Percentiles rank a stretch among this genome's conserved stretches.
These are phyloP conservation scores for Phalacrocorax carbo DNA, from an alignment of 2,113 vertebrate species.

Conservation along the genomic window DNA sequence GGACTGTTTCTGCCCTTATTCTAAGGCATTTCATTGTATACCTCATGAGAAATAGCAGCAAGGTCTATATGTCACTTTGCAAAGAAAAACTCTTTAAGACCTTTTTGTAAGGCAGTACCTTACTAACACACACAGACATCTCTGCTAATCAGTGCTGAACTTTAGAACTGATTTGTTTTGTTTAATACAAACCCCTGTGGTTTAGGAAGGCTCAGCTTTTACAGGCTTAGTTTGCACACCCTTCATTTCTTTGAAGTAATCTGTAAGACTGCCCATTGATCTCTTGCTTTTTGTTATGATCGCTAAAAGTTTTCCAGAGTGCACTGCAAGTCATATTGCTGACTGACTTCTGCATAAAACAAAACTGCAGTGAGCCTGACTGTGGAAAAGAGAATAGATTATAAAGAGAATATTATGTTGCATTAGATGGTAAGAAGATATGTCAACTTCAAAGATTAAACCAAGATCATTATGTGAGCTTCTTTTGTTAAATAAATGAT, in stretches of 20 bases:
- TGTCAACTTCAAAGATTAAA: conserved; percentile 44
- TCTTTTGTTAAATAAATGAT: conserved; percentile 65
- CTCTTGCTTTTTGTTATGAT: not conserved
- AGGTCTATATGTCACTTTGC: not conserved
- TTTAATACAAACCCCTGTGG: not conserved
- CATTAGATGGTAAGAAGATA: conserved; percentile 11
- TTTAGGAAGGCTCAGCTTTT: not conserved
- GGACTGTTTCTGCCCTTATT: not conserved
- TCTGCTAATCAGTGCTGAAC: conserved; percentile 7
- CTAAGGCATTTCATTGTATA: not conserved
- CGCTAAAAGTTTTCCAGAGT: not conserved
- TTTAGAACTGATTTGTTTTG: not conserved
- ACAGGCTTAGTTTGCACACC: not conserved
- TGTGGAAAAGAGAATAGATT: conserved; percentile 41
- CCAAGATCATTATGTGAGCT: conserved; percentile 30
- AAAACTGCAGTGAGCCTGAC: not conserved
- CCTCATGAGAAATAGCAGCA: not conserved
- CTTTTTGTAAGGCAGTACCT: not conserved
- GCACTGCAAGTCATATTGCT: not conserved
- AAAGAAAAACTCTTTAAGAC: not conserved
- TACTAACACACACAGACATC: not conserved
- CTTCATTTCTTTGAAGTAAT: not conserved
- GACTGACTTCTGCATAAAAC: conserved; percentile 26
- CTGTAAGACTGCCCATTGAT: not conserved
- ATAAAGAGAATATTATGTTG: conserved; percentile 48